Base-by-base conservation (phyloP, 2,797 vertebrate genomes). In the Lates japonicus region DNA sequence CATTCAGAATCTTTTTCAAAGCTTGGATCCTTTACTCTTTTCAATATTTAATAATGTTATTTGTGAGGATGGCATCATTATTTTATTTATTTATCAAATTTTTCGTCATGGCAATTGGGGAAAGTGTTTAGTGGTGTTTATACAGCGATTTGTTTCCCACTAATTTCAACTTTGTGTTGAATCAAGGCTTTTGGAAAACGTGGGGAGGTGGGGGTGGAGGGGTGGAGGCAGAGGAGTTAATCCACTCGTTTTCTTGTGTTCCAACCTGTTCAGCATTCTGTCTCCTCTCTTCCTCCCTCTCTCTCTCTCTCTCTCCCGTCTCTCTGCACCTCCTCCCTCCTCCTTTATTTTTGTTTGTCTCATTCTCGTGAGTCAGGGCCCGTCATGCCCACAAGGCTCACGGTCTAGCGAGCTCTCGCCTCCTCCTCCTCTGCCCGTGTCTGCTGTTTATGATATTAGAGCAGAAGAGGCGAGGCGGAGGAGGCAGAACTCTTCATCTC, bases 311-410 rank as follows among this genome's bases (percentile, higher is more conserved):
- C 62, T 73, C 63, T 48, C 37, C 37, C 49, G 48, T 59, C 5
- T 17, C 68, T 70, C 70, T 71, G 2, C 25, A 29, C 25, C 25
- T 29, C 25, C 60, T 60, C 37, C 49, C 52, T 59, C 20, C 68
- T 70, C 70, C 73, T 93, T 88, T 92, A 93, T 94, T 94, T 94
- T 93, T 93, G 94, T n/a, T n/a, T n/a, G 94, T 93, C 83, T 94
- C 91, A 88, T 94, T 92, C 91, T 93, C 42, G 87, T 92, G 90
- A 93, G 88, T 92, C 91, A 89, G 89, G 89, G 74, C 78, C 81
- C 74, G 67, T 88, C 85, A 72, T 55, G 81, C 88, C 92, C 81
- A 85, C 85, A 87, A 93, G 83, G 66, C 86, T 88, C n/a, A n/a
- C 74, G 63, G 88, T 81, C 85, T 87, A 88, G 88, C 64, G 46